Base-by-base conservation (phyloP, 1,140 invertebrate genomes). In the Streblospio benedicti region DNA sequence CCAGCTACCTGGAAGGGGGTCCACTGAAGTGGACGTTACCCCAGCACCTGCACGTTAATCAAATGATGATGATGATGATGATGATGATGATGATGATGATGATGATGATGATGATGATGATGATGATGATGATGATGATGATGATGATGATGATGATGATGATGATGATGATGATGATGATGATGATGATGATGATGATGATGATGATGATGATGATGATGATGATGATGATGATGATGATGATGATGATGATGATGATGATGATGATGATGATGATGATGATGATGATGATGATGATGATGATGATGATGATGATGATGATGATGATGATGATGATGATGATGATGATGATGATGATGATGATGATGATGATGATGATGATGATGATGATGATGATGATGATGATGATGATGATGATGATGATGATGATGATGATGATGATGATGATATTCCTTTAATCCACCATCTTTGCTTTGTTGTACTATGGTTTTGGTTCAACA, bases 141-240 rank as follows among this genome's bases (percentile, higher is more conserved):
- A 38, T 55, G 53, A 55, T 55, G 53, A 38, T 18, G 53, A n/a
- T 55, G 28, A 35, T 54, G 28, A 54, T 45, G 28, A 54, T 54
- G 28, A 54, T 54, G 28, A 54, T 54, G 28, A 54, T 54, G 28
- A 54, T 54, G 28, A 54, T 32, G 28, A 54, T 54, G 28, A 54
- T 54, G 28, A 54, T 54, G n/a, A 35, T 33, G 3, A 55, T 41
- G 28, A 55, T 4, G 16, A 16, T 43, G 31, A 55, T 55, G 53
- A 41, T 41, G 32, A 55, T 55, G 53, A 55, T 16, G 33, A 55
- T 32, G 53, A 41, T 55, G 31, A 9, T 35, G 31, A 38, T 55
- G 33, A 55, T 31, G 28, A 55, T 55, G 53, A 55, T 55, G 53
- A 43, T 44, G 53, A 55, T 18, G 53, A 55, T 44, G 53, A 55